Percentiles rank a stretch among this genome's conserved stretches.
Evolutionary conservation across 2,113 vertebrate genomes (phyloP).

Genomic region (Brachirus orientalis): DNA sequence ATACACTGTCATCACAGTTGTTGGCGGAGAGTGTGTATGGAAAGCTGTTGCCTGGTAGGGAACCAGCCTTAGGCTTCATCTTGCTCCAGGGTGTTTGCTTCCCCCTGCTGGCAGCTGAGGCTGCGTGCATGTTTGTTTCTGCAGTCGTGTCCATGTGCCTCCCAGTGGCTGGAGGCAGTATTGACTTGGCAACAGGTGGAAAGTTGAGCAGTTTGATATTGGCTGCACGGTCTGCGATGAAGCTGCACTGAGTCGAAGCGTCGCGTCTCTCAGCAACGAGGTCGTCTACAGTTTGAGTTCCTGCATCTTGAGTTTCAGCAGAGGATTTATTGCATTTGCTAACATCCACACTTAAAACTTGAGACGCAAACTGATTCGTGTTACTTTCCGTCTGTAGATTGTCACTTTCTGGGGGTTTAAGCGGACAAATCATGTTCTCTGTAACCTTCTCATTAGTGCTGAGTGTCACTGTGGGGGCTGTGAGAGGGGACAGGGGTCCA

Average conservation of each 20-base stretch:
- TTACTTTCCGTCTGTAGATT: neutral
- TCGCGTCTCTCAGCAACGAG: slow-evolving; percentile 54
- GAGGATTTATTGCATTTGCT: slow-evolving; percentile 35
- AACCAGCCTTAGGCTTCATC: slow-evolving; percentile 12
- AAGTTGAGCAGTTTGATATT: neutral
- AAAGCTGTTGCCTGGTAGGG: neutral
- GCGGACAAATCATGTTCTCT: neutral
- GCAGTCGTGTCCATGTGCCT: slow-evolving; percentile 61
- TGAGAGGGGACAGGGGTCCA: neutral
- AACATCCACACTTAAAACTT: slow-evolving; percentile 3
- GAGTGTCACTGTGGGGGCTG: neutral
- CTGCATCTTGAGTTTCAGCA: slow-evolving; percentile 57
- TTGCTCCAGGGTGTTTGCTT: slow-evolving; percentile 10
- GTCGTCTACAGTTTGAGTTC: slow-evolving; percentile 78
- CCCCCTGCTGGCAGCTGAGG: slow-evolving; percentile 12
- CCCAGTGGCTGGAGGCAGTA: slow-evolving; percentile 58
- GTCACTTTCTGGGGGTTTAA: neutral
- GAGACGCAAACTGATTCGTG: slow-evolving; percentile 27
- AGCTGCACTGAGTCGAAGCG: slow-evolving; percentile 80
- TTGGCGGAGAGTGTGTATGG: neutral
- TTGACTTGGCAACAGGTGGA: slow-evolving; percentile 10
- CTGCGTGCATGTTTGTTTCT: neutral
- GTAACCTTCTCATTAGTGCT: neutral
- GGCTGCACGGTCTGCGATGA: neutral
- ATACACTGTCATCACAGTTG: slow-evolving; percentile 3